Percentiles rank a stretch among this genome's conserved stretches.
phyloP scores from a whole-genome alignment of 2,797 vertebrate genomes.

The Tarsius wallacei region DNA sequence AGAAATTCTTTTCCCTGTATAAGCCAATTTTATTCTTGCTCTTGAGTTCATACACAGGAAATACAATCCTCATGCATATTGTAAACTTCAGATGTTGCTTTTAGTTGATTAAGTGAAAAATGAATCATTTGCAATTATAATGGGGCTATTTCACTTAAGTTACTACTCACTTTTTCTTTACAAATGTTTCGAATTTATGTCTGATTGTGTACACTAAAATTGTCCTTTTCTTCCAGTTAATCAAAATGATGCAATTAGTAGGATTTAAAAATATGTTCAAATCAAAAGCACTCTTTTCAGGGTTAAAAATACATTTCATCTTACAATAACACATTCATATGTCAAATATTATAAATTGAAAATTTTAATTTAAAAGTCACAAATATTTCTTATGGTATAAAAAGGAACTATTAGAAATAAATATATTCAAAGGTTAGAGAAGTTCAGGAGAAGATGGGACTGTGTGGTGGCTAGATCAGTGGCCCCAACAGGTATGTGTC shows the following conservation, averaged over 20 bases:
- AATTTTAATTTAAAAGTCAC: background rate
- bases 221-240: background rate
- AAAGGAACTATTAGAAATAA: background rate
- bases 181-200: background rate
- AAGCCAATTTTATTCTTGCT: background rate
- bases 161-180: background rate
- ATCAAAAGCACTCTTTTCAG: background rate
- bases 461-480: accelerated
- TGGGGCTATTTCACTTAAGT: background rate
- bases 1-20: background rate
- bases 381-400: background rate
- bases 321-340: background rate
- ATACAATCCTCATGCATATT: background rate
- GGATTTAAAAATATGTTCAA: constrained; percentile 9
- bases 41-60: background rate
- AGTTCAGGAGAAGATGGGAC: background rate
- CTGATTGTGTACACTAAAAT: background rate
- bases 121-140: background rate
- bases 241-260: constrained; percentile 1
- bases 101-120: constrained; percentile 29
- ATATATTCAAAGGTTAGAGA: background rate
- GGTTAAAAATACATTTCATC: background rate
- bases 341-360: background rate
- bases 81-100: background rate
- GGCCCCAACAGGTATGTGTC: accelerated